Base-by-base conservation (phyloP, 1,140 invertebrate genomes). In the Matsumurasca onukii region DNA sequence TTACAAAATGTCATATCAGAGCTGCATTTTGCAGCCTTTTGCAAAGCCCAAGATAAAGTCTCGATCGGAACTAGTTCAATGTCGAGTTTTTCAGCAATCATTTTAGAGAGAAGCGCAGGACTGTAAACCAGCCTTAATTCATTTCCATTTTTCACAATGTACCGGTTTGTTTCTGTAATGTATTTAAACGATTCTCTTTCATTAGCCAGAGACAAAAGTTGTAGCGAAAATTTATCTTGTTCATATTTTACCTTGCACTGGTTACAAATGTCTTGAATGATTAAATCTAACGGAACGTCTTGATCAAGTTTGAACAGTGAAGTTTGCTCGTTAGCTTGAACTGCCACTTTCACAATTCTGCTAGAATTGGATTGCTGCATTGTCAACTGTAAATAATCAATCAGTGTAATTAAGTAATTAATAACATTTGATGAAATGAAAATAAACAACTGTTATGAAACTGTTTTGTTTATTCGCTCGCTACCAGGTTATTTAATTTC, bases 1-100 rank as follows among this genome's bases (percentile, higher is more conserved):
- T 59, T 59, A n/a, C 55, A 59, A 59, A 59, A 59, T 59, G 55
- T 59, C 30, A 27, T 12, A 29, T 59, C 55, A 59, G 55, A 13
- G n/a, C 55, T 59, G 25, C 55, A 59, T 15, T 27, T 59, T 22
- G 55, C 25, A 27, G 55, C 22, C 24, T 59, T 59, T 59, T 59
- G 25, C 25, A 59, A 29, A 9, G 55, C 55, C 55, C 55, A 59
- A 13, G 15, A 13, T 27, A 59, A 59, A 29, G 25, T 29, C n/a
- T 59, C 55, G 25, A 59, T 59, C 2, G 2, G 5, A 59, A 12
- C 15, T 5, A 15, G 15, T n/a, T n/a, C n/a, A 27, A 27, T 9
- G 5, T 59, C n/a, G 2, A 59, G n/a, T n/a, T 29, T 59, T 2
- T 59, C 55, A 27, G 9, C 3, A n/a, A 59, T 59, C 55, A 59